Percentiles rank a stretch among this genome's conserved stretches.
These are phyloP conservation scores for Australoheros facetus DNA, from an alignment of 2,797 vertebrate species.

Conservation along the genomic window DNA sequence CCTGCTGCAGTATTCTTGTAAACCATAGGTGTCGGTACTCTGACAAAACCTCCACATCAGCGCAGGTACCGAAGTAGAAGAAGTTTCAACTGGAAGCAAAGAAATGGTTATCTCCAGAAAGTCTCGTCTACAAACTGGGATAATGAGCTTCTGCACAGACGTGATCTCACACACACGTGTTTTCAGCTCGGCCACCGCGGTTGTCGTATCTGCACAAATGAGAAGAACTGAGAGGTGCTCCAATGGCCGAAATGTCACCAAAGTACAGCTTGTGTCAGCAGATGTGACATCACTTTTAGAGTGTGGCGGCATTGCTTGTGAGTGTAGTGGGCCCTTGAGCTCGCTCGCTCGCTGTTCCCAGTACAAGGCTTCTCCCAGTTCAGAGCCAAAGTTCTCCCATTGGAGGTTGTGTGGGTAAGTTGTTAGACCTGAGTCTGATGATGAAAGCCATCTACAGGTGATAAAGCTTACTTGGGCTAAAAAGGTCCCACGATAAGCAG, in stretches of 20 bases:
- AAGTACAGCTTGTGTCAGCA: not conserved
- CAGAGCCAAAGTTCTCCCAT: too few relatives aligned
- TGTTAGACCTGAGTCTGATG: not conserved
- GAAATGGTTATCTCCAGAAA: not conserved
- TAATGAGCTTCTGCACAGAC: not conserved
- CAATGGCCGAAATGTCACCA: not conserved
- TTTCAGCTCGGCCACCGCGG: not conserved
- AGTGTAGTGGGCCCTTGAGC: too few relatives aligned
- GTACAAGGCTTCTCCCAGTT: too few relatives aligned
- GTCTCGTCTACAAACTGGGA: not conserved
- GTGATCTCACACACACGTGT: accelerated
- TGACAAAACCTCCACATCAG: not conserved
- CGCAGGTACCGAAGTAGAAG: not conserved
- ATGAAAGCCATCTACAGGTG: too few relatives aligned
- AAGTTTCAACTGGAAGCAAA: not conserved
- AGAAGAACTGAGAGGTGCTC: not conserved
- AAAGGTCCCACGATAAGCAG: too few relatives aligned
- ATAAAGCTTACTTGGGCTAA: too few relatives aligned
- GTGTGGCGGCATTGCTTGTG: not conserved
- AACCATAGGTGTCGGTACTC: not conserved
- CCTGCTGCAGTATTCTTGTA: not conserved
- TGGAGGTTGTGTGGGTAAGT: not conserved
- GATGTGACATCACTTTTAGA: not conserved
- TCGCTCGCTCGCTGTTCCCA: too few relatives aligned
- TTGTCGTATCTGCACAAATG: not conserved